Evolutionary conservation across 2,888 invertebrate species (phyloP).

Genomic region (Zeuzera pyrina): DNA sequence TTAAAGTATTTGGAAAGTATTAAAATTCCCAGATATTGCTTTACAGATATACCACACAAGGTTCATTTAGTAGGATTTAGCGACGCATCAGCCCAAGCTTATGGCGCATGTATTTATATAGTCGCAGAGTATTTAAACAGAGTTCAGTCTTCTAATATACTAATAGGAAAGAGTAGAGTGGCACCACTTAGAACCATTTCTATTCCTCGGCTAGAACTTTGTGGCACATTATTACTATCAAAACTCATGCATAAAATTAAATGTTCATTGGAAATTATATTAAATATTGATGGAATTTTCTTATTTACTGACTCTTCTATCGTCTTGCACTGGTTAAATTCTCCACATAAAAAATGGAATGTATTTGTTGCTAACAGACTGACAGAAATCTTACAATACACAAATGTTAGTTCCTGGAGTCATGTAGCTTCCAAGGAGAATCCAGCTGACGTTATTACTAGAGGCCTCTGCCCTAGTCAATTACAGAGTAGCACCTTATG

Average conservation of each 20-base stretch:
- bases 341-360: constrained; percentile 6
- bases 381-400: constrained; percentile 2
- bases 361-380: constrained; percentile 4
- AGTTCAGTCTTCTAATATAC: background rate
- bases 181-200: constrained; percentile 1
- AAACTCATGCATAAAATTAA: background rate
- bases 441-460: constrained; percentile 7
- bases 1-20: background rate
- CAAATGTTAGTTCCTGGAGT: constrained; percentile 1
- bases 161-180: background rate
- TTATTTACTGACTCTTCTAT: constrained; percentile 9
- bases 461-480: constrained; percentile 2
- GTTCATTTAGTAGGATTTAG: background rate
- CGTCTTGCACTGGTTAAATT: constrained; percentile 9
- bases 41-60: background rate
- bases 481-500: constrained; percentile 1
- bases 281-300: constrained; percentile 2
- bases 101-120: background rate
- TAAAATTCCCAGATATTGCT: constrained; percentile 1
- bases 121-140: background rate
- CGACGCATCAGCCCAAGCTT: background rate
- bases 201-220: background rate
- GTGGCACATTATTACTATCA: background rate
- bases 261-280: background rate
- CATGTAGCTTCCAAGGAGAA: constrained; percentile 8